phyloP scores from a whole-genome alignment of 2,797 vertebrate genomes.

The Hoplostethus atlanticus region DNA sequence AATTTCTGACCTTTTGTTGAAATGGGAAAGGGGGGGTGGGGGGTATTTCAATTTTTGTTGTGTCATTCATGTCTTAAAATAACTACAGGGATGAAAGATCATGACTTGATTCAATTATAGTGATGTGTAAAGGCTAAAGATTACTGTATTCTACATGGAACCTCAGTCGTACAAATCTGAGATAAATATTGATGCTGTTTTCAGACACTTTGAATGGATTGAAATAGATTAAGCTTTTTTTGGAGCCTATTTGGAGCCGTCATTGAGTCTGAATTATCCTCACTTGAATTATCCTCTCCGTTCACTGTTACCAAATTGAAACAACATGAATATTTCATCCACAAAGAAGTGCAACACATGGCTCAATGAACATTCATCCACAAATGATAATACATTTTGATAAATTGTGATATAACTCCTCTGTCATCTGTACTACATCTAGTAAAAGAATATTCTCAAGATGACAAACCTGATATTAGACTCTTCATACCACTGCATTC shows the following conservation, averaged over 20 bases:
- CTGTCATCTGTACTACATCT: conserved; percentile 1
- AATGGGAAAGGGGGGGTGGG: conserved; percentile 76
- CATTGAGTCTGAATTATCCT: conserved; percentile 21
- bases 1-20: conserved; percentile 90
- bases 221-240: conserved; percentile 48
- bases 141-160: conserved; percentile 78
- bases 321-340: conserved; percentile 5
- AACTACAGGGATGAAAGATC: conserved; percentile 87
- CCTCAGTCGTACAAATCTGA: conserved; percentile 64
- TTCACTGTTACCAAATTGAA: conserved; percentile 22
- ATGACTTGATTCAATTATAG: conserved; percentile 83
- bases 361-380: conserved; percentile 8
- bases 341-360: conserved; percentile 3
- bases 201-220: conserved; percentile 54
- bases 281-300: conserved; percentile 12
- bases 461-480: conserved; percentile 61
- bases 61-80: conserved; percentile 86
- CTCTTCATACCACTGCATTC: conserved; percentile 46
- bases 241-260: conserved; percentile 6
- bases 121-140: conserved; percentile 81
- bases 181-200: conserved; percentile 60
- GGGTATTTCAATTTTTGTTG: conserved; percentile 86
- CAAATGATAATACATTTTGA: neutral
- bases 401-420: neutral
- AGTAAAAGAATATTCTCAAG: conserved; percentile 30